A percentile compares a stretch with the other conserved stretches of the same genome.
phyloP scores from a whole-genome alignment of 2,888 invertebrate species.

The Polietes domitor region DNA sequence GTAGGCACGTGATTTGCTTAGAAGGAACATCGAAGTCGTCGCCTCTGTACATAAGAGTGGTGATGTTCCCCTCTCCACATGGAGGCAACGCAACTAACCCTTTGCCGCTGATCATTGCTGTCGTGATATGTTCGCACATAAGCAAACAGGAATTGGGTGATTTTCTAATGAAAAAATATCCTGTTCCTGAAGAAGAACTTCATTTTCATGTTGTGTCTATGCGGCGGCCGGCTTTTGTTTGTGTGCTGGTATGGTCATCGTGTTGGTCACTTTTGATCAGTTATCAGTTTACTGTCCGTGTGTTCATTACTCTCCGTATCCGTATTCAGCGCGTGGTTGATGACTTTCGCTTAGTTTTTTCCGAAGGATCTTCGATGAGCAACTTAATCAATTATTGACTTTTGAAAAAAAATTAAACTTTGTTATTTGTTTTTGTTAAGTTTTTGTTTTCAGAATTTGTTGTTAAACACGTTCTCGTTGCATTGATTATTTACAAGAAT shows the following conservation, averaged over 20 bases:
- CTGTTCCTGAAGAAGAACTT: constrained; percentile 41
- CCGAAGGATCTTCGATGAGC: background rate
- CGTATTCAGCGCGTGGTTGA: constrained; percentile 48
- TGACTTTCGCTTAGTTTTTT: constrained; percentile 19
- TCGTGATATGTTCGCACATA: background rate
- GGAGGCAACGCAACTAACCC: constrained; percentile 29
- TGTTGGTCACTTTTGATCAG: constrained; percentile 65
- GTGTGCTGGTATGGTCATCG: constrained; percentile 47
- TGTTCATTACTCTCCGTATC: constrained; percentile 43
- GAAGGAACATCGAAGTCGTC: background rate
- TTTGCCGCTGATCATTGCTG: constrained; percentile 7
- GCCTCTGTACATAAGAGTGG: background rate
- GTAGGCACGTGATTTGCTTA: constrained; percentile 56
- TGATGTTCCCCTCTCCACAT: constrained; percentile 36
- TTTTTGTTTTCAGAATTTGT: constrained; percentile 55
- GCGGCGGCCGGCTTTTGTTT: background rate
- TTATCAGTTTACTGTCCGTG: constrained; percentile 60
- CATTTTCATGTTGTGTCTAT: constrained; percentile 15
- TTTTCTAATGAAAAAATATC: constrained; percentile 34
- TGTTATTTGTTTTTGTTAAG: constrained; percentile 65
- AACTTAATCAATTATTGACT: constrained; percentile 32
- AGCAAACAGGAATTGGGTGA: background rate
- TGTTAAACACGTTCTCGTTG: constrained; percentile 34
- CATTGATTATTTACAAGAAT: background rate
- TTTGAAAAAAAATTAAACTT: constrained; percentile 9